phyloP scores from a whole-genome alignment of 2,888 invertebrate species.

The Brachyopa scutellaris region DNA sequence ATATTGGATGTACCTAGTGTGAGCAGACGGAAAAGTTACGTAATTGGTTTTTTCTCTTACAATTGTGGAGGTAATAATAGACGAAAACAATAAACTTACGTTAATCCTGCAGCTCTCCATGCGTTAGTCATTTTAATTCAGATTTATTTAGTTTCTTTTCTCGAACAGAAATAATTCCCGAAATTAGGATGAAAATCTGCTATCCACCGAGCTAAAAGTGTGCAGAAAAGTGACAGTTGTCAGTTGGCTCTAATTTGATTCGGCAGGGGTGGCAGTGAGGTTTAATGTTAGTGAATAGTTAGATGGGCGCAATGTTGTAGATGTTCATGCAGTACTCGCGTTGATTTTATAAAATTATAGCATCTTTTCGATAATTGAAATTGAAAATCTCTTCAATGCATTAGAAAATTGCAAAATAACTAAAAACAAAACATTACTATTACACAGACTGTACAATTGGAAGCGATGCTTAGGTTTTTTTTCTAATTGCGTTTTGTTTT shows the following conservation, averaged over 20 bases:
- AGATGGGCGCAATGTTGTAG: constrained; percentile 28
- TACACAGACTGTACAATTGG: too few relatives aligned
- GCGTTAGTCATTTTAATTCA: constrained; percentile 85
- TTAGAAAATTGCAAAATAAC: too few relatives aligned
- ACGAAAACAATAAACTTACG: too few relatives aligned
- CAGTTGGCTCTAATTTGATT: not conserved
- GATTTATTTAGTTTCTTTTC: constrained; percentile 31
- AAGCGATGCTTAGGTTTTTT: too few relatives aligned
- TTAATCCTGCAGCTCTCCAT: constrained; percentile 92
- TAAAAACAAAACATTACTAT: too few relatives aligned
- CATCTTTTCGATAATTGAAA: too few relatives aligned
- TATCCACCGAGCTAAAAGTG: constrained; percentile 23
- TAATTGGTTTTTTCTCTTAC: constrained; percentile 39
- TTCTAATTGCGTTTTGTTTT: too few relatives aligned
- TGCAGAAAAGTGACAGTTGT: constrained; percentile 49
- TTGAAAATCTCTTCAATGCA: too few relatives aligned
- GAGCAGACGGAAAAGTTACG: constrained; percentile 48
- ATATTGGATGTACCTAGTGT: constrained; percentile 94
- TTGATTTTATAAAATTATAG: too few relatives aligned
- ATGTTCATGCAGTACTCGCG: too few relatives aligned
- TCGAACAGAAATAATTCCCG: constrained; percentile 13
- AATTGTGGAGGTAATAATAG: not conserved
- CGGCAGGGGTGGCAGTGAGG: constrained; percentile 32
- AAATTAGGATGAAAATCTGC: constrained; percentile 3
- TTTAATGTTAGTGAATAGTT: not conserved